Evolutionary conservation across 2,888 invertebrate genomes (phyloP), one percentile per base, ranked within the genome.

Genomic region (Criorhina ranunculi): DNA sequence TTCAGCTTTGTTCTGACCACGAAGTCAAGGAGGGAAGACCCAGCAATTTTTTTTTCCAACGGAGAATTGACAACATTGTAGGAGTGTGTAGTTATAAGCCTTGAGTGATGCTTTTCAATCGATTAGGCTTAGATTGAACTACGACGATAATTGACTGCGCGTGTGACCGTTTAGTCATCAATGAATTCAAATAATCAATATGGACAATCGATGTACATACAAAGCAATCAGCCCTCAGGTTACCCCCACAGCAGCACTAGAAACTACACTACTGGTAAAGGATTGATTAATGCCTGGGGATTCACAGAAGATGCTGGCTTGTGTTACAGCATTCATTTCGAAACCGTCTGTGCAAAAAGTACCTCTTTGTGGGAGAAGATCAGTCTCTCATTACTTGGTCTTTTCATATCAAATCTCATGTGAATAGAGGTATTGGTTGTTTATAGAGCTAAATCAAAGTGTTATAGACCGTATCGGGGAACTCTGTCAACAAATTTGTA

Each of bases 371-470:
- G n/a, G n/a, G n/a, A n/a, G n/a, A n/a, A n/a, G n/a, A n/a, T n/a
- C n/a, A n/a, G n/a, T n/a, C n/a, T n/a, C n/a, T n/a, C n/a, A n/a
- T n/a, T n/a, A n/a, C n/a, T n/a, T n/a, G n/a, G n/a, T n/a, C n/a
- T n/a, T n/a, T n/a, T n/a, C n/a, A n/a, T n/a, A n/a, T n/a, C n/a
- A n/a, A n/a, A n/a, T n/a, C n/a, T n/a, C n/a, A n/a, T n/a, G n/a
- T n/a, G n/a, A n/a, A n/a, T n/a, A n/a, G n/a, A n/a, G n/a, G n/a
- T n/a, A n/a, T n/a, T n/a, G n/a, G n/a, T n/a, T n/a, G n/a, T n/a
- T n/a, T n/a, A n/a, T n/a, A n/a, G n/a, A 98, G 95, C 90, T 98
- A 98, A 12, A 98, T 93, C 7, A 98, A 92, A 0, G 97, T 96
- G 89, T 97, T 96, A 88, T 96, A 97, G 4, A 98, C 95, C 0